Conservation (phyloP, 2,888 invertebrate genomes). For the Sinhomidia bicolor region DNA sequence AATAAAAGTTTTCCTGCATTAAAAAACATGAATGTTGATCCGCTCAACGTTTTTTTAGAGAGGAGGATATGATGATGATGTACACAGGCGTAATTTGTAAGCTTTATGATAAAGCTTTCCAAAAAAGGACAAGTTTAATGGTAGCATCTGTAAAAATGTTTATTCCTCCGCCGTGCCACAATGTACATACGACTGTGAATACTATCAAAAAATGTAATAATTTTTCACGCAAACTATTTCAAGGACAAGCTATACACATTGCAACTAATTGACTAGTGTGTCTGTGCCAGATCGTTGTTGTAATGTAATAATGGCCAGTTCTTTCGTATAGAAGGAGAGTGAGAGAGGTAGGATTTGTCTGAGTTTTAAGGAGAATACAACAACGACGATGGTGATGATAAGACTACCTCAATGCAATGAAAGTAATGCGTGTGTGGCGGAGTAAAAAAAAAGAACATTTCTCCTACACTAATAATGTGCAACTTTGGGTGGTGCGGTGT, state of each 20-base stretch:
- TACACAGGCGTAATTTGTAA: neutral
- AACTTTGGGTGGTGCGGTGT: neutral
- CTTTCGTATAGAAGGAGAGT: too few relatives aligned
- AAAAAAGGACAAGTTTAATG: neutral
- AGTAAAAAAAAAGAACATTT: neutral
- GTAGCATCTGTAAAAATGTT: constrained; percentile 1
- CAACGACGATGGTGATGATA: too few relatives aligned
- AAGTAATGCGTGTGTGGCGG: constrained; percentile 16
- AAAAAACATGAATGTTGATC: neutral
- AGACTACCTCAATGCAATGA: constrained; percentile 44
- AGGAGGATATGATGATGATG: neutral
- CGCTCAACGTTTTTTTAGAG: neutral
- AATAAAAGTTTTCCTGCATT: neutral
- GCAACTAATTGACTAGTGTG: neutral
- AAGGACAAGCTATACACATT: constrained; percentile 4
- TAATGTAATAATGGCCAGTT: too few relatives aligned
- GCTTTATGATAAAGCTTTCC: neutral
- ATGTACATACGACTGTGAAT: neutral
- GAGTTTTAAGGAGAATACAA: constrained; percentile 4
- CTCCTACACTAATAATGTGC: neutral
- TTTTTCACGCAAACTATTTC: constrained; percentile 21
- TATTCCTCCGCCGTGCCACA: neutral
- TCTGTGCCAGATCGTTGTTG: neutral
- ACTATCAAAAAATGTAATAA: constrained; percentile 3
- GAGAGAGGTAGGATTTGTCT: neutral